Base-by-base conservation (phyloP, 2,797 vertebrate genomes). In the Tenualosa thibaudeaui region DNA sequence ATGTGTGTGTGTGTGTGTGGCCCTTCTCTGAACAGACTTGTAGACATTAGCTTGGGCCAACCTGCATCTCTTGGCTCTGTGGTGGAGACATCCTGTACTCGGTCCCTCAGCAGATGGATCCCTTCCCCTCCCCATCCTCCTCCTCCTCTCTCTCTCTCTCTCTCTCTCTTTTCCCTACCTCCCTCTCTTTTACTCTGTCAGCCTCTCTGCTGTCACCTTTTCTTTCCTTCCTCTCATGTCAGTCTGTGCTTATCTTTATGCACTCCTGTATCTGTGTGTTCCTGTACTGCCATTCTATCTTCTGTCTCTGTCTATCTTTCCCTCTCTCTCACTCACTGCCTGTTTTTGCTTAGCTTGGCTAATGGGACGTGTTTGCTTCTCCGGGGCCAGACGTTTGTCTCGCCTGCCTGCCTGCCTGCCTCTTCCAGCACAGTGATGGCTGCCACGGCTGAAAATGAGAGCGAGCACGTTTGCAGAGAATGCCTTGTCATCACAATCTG, bases 291-390 rank as follows among this genome's bases (percentile, higher is more conserved):
- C 40, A 40, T 5, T 75, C 13, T 40, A 8, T 31, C 62, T 9
- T 9, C 84, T 62, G 2, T n/a, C 31, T 71, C 31, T 71, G 12
- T 19, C 86, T 78, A 22, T 31, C 40, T 81, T 31, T 65, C 56
- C 65, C 81, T 40, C 31, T 71, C 13, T 71, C 31, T 31, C 49
- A 9, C 19, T 81, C 5, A 17, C 81, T 82, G 24, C 13, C 53
- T 82, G 46, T 22, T 31, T 54, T 19, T 54, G 10, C 75, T 83
- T 54, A 24, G 82, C 85, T 62, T 40, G 43, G 71, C 17, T 86
- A 54, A 81, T 81, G 62, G 85, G 26, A 65, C 43, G 56, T 31
- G 26, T 83, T 75, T n/a, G 65, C 50, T 40, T 49, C 71, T 75
- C 12, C 6, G 58, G 81, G 5, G 85, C 51, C 19, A 31, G 65